Conservation (phyloP, 2,888 invertebrate genomes). For the Camponotus fellah region DNA sequence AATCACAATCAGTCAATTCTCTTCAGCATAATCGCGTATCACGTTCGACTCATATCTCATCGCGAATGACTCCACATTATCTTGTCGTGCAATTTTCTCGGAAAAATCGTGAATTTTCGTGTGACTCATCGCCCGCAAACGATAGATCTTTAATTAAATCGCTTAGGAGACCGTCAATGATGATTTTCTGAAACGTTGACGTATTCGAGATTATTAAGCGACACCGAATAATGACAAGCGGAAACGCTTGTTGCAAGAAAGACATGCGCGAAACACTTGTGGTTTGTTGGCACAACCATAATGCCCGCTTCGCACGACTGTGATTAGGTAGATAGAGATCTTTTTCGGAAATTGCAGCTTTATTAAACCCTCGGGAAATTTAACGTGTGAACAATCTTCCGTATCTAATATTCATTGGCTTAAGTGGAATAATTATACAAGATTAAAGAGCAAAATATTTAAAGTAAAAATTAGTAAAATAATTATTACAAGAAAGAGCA, state of each 20-base stretch:
- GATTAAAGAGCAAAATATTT: not conserved
- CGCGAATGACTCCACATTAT: conserved; percentile 28
- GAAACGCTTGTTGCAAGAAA: conserved; percentile 43
- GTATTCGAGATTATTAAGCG: conserved; percentile 30
- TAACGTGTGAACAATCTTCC: not conserved
- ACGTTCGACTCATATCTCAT: conserved; percentile 35
- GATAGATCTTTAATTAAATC: conserved; percentile 35
- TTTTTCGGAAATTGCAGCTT: conserved; percentile 15
- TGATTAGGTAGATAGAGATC: conserved; percentile 24
- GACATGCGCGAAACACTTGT: conserved; percentile 2
- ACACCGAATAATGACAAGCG: conserved; percentile 43
- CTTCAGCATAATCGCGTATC: conserved; percentile 41
- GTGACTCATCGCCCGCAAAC: conserved; percentile 39
- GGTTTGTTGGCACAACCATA: conserved; percentile 26
- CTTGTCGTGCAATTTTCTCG: conserved; percentile 20
- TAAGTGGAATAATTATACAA: not conserved
- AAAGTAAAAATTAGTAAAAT: not conserved
- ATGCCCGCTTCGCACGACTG: conserved; percentile 9
- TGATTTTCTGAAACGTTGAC: conserved; percentile 33
- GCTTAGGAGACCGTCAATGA: conserved; percentile 15
- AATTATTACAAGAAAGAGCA: not conserved
- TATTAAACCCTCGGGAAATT: not conserved
- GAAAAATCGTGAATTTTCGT: conserved; percentile 39
- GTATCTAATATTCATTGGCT: not conserved
- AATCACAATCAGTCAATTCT: conserved; percentile 49